phyloP scores from a whole-genome alignment of 2,888 invertebrate species.

The Lycaena phlaeas region DNA sequence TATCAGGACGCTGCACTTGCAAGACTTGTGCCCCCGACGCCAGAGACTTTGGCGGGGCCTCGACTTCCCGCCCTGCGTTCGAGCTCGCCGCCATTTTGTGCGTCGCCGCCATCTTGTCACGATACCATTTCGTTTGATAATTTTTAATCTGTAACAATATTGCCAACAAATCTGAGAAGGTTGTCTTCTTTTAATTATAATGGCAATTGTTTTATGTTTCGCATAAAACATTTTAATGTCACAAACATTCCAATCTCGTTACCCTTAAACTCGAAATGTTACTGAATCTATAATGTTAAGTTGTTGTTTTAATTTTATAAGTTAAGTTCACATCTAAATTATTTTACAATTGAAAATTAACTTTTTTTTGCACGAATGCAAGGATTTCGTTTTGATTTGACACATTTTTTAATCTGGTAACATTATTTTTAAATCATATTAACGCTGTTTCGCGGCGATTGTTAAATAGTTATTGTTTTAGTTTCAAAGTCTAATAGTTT shows the following conservation, averaged over 20 bases:
- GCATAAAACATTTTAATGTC: no score
- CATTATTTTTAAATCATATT: conserved; percentile 4
- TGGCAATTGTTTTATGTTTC: no score
- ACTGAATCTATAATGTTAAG: conserved; percentile 2
- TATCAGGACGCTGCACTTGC: conserved; percentile 57
- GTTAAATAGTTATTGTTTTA: conserved; percentile 17
- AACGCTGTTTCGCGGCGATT: conserved; percentile 4
- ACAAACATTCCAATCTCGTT: background rate
- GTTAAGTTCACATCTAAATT: no score
- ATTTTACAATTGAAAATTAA: no score
- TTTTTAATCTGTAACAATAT: conserved; percentile 1
- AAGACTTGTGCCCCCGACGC: conserved; percentile 57
- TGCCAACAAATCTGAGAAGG: no score
- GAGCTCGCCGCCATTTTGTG: conserved; percentile 31
- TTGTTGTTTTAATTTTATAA: conserved; percentile 11
- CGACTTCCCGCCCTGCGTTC: conserved; percentile 30
- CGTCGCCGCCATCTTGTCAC: conserved; percentile 37
- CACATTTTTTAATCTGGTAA: background rate
- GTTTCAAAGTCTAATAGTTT: conserved; percentile 32
- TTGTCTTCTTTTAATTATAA: no score
- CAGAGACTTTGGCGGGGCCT: conserved; percentile 47
- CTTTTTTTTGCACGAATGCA: no score
- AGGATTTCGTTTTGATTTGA: no score
- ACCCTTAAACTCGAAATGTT: conserved; percentile 1
- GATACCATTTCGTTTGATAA: conserved; percentile 11